Conservation (phyloP, 2,113 vertebrate species). For the Neomonachus schauinslandi region DNA sequence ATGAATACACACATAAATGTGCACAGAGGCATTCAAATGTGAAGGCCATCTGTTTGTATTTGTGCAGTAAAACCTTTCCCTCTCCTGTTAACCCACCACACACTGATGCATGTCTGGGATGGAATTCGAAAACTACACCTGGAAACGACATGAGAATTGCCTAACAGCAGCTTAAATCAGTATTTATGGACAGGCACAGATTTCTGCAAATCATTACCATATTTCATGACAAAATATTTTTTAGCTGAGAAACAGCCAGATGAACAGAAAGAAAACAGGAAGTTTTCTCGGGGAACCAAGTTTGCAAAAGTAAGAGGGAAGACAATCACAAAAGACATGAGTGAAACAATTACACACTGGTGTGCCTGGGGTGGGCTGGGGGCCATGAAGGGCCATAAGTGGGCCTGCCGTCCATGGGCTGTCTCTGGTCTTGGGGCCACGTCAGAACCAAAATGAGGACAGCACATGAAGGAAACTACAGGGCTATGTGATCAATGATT, state of each 20-base stretch:
- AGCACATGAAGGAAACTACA: not conserved
- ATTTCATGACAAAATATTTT: not conserved
- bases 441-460: not conserved
- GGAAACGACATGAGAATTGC: fast-evolving
- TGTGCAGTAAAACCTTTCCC: not conserved
- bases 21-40: not conserved
- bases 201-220: not conserved
- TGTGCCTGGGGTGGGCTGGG: not conserved
- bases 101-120: no score
- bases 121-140: not conserved
- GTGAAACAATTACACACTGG: not conserved
- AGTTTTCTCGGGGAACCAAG: not conserved
- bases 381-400: not conserved
- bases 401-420: no score
- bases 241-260: not conserved
- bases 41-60: not conserved
- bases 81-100: not conserved
- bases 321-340: not conserved
- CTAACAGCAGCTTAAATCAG: not conserved
- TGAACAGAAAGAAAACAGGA: not conserved
- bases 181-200: not conserved
- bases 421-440: not conserved
- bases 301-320: not conserved
- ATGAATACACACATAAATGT: not conserved
- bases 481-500: fast-evolving